phyloP scores from a whole-genome alignment of 2,888 invertebrate genomes.

The Sthenelais limicola region DNA sequence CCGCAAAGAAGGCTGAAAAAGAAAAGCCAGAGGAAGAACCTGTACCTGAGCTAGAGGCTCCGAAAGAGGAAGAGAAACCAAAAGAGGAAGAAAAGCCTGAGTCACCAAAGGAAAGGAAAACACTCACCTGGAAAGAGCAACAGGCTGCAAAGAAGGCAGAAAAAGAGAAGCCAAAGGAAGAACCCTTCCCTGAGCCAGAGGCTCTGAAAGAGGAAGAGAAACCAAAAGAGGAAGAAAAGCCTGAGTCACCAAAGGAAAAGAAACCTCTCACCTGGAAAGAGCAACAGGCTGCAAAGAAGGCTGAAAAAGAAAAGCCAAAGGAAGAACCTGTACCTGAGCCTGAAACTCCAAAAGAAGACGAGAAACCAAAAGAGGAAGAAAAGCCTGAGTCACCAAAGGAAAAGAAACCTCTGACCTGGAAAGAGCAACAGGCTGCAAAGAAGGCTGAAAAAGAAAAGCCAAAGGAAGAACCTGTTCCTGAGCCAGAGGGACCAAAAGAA shows the following conservation, averaged over 20 bases:
- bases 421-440: neutral
- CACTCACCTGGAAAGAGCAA: neutral
- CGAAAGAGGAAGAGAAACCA: constrained; percentile 4
- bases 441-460: neutral
- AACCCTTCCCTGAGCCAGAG: neutral
- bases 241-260: neutral
- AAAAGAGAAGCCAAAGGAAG: neutral
- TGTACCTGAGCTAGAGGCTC: neutral
- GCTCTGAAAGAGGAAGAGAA: neutral
- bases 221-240: neutral
- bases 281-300: neutral
- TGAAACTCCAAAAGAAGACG: neutral
- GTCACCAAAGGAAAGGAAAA: neutral
- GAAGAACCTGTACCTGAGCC: neutral
- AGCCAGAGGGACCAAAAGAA: neutral
- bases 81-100: neutral
- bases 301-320: constrained; percentile 5
- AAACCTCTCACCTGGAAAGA: neutral
- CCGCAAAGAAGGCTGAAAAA: neutral
- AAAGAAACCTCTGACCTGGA: neutral
- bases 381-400: neutral
- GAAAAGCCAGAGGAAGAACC: neutral
- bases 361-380: constrained; percentile 8
- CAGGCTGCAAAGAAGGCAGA: constrained; percentile 10
- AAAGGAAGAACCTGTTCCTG: neutral